These are phyloP conservation scores for Romanogobio albipinnatus DNA, from an alignment of 2,113 vertebrate species.

Conservation along the genomic window DNA sequence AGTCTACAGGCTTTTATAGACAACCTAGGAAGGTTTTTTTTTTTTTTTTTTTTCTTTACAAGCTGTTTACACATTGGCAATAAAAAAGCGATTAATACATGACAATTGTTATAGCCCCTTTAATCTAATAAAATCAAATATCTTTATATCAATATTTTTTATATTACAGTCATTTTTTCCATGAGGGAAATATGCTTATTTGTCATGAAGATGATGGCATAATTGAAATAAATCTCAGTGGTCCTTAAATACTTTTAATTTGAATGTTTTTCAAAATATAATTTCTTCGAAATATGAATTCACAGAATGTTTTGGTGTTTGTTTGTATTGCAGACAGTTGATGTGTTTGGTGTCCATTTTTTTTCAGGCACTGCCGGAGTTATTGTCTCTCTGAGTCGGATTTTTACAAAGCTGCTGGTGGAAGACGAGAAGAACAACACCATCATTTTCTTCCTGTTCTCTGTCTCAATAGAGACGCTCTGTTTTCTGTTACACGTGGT, in stretches of 20 bases:
- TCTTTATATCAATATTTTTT: not conserved
- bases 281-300: not conserved
- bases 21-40: too few species aligned
- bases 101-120: too few species aligned
- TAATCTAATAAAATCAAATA: too few species aligned
- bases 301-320: not conserved
- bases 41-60: too few species aligned
- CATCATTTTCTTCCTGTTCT: constrained; percentile 95
- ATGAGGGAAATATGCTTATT: not conserved
- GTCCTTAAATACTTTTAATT: too few species aligned
- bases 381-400: constrained; percentile 93
- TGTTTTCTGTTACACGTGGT: constrained; percentile 92
- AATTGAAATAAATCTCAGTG: not conserved
- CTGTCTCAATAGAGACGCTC: constrained; percentile 88
- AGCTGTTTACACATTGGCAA: too few species aligned
- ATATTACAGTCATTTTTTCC: too few species aligned
- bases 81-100: too few species aligned
- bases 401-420: constrained; percentile 96
- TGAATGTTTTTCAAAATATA: not conserved
- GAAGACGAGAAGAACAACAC: constrained; percentile 88
- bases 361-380: constrained; percentile 89
- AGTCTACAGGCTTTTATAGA: too few species aligned
- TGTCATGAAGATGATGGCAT: not conserved
- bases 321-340: not conserved
- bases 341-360: not conserved